Percentiles rank a stretch among this genome's conserved stretches.
Evolutionary conservation across 2,797 vertebrate genomes (phyloP).

Genomic region (Cheirogaleus major): DNA sequence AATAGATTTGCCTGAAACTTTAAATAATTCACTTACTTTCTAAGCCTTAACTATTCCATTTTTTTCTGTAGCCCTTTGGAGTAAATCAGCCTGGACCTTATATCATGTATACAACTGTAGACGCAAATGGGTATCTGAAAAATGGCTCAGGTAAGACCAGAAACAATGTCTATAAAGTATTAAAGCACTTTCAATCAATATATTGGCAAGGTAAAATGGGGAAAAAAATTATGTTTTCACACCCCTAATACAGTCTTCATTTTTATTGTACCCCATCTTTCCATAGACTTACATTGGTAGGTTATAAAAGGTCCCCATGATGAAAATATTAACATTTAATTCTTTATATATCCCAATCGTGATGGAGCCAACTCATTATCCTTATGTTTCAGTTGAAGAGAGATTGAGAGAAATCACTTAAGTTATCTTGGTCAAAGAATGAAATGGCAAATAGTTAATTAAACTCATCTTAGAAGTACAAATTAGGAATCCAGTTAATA

Average conservation of each 20-base stretch:
- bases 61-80: conserved; percentile 93
- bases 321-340: neutral
- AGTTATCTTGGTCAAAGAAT: neutral
- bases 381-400: neutral
- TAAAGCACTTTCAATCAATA: neutral
- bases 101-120: conserved; percentile 96
- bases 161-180: no score
- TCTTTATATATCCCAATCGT: neutral
- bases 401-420: neutral
- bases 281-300: neutral
- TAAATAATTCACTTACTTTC: neutral
- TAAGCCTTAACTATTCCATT: neutral
- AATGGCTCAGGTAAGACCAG: conserved; percentile 94
- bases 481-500: neutral
- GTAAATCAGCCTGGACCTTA: conserved; percentile 99
- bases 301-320: neutral
- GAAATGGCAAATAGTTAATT: neutral
- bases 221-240: neutral
- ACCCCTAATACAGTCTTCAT: neutral
- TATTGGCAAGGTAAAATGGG: neutral
- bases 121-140: conserved; percentile 96
- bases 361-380: neutral
- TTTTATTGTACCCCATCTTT: neutral
- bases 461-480: neutral
- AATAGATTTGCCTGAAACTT: conserved; percentile 39